phyloP scores from a whole-genome alignment of 2,113 vertebrate species.

The Trematomus loennbergii region DNA sequence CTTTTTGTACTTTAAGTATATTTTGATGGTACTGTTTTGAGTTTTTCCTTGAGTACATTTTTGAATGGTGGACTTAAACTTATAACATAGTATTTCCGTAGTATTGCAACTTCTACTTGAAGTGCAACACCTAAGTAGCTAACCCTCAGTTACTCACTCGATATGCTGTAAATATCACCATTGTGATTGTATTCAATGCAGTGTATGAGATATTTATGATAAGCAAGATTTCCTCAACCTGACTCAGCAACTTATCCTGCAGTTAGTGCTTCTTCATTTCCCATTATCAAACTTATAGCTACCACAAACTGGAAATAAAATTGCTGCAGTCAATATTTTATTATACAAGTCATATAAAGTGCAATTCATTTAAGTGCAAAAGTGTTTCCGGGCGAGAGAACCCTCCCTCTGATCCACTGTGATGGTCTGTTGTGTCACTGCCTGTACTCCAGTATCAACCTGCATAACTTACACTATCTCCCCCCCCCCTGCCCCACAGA shows the following conservation, averaged over 20 bases:
- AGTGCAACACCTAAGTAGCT: too few species aligned
- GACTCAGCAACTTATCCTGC: conserved; percentile 1
- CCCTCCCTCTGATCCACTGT: not conserved
- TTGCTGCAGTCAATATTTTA: not conserved
- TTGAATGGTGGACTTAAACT: too few species aligned
- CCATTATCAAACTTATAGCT: not conserved
- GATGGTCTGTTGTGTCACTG: not conserved
- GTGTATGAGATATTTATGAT: not conserved
- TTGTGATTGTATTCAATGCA: not conserved
- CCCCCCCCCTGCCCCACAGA: conserved; percentile 3
- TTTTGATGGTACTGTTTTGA: too few species aligned
- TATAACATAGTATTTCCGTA: too few species aligned
- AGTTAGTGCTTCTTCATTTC: conserved; percentile 18
- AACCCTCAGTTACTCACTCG: not conserved
- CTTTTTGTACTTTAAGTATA: too few species aligned
- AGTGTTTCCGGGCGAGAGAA: not conserved
- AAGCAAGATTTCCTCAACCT: not conserved
- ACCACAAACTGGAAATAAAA: conserved; percentile 3
- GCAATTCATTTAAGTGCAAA: not conserved
- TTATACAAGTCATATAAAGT: too few species aligned
- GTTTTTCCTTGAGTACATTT: too few species aligned
- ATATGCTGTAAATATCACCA: not conserved
- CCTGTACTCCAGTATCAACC: conserved; percentile 1
- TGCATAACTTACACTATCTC: not conserved
- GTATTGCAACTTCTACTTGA: too few species aligned